These are phyloP conservation scores for Mercenaria mercenaria DNA, from an alignment of 1,140 invertebrate species.

Conservation along the genomic window DNA sequence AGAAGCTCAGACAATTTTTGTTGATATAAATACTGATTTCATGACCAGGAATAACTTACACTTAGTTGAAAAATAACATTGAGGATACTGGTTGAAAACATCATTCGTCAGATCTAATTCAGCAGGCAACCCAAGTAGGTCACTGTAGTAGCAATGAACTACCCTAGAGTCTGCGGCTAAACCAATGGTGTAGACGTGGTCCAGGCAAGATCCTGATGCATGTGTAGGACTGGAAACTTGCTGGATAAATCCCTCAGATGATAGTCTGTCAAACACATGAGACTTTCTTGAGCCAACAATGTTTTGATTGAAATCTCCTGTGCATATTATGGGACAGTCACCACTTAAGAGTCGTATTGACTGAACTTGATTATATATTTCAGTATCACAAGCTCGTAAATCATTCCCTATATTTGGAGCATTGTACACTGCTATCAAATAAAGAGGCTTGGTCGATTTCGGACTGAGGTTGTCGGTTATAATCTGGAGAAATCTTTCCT, in stretches of 20 bases:
- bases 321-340: background rate
- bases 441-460: background rate
- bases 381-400: background rate
- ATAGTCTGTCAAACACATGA: background rate
- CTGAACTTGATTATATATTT: background rate
- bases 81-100: no score
- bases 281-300: background rate
- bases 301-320: constrained; percentile 7
- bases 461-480: background rate
- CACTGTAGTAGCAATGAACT: no score
- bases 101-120: no score
- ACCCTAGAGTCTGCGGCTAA: no score
- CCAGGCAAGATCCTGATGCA: background rate
- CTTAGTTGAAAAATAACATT: no score
- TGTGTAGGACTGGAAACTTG: background rate
- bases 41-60: no score
- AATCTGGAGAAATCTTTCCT: background rate
- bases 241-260: background rate
- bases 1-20: no score
- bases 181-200: background rate
- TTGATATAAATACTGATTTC: no score
- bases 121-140: no score
- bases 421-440: background rate
- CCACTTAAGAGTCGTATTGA: background rate
- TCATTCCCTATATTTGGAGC: background rate